A percentile compares a stretch with the other conserved stretches of the same genome.
These are phyloP conservation scores for Mus musculus DNA, from an alignment of 2,113 vertebrate genomes.

Conservation along the genomic window GRCm39 chr4:110796501-110797000, in stretches of 20 bases:
- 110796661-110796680: background rate
- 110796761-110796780: no score
- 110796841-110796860: background rate
- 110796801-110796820: no score
- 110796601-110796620: background rate
- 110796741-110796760: no score
- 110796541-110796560: background rate
- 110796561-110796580: background rate
- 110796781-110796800: no score
- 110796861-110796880: background rate
- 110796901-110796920: background rate
- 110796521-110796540: background rate
- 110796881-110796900: background rate
- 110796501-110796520: background rate
- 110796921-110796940: background rate
- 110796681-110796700: no score
- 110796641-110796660: background rate
- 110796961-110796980: background rate
- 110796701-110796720: no score
- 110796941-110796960: background rate
- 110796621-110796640: background rate
- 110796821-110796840: background rate
- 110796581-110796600: background rate
- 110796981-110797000: background rate
- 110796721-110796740: no score